Conservation (phyloP, 1,140 invertebrate species). For the Apis mellifera region Amel_HAv3.1 CM009933.2:5763501-5764000, state of each 20-base stretch:
- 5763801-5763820: no score
- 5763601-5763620: slow-evolving; percentile 20
- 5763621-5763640: slow-evolving; percentile 21
- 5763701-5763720: neutral
- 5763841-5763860: no score
- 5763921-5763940: neutral
- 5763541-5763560: slow-evolving; percentile 31
- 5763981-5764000: neutral
- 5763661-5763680: neutral
- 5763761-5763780: no score
- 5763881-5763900: neutral
- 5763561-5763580: neutral
- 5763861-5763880: neutral
- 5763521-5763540: no score
- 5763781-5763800: no score
- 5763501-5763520: neutral
- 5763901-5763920: no score
- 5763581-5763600: slow-evolving; percentile 20
- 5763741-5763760: neutral
- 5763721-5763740: neutral
- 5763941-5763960: neutral
- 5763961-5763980: neutral
- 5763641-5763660: neutral
- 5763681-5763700: neutral
- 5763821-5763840: no score